phyloP scores from a whole-genome alignment of 2,797 vertebrate genomes.

The Oceanodroma leucorhoa region DNA sequence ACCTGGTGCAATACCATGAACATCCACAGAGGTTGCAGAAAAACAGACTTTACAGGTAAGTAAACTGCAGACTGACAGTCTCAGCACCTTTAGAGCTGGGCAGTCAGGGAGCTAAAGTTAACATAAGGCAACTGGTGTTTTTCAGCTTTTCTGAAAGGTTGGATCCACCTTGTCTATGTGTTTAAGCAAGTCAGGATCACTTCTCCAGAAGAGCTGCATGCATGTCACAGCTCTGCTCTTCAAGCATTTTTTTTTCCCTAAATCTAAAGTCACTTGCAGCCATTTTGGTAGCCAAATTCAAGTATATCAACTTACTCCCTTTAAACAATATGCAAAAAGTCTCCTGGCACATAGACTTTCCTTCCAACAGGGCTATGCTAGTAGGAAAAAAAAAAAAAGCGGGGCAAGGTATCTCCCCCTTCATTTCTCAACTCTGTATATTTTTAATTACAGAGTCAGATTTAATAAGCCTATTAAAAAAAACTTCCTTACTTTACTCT shows the following conservation, averaged over 20 bases:
- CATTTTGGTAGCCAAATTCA: background rate
- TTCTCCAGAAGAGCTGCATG: background rate
- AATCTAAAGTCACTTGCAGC: background rate
- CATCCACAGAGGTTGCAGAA: background rate
- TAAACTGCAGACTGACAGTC: background rate
- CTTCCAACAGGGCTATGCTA: background rate
- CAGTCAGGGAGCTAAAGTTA: background rate
- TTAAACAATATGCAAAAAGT: background rate
- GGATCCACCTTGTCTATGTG: background rate
- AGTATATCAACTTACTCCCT: background rate
- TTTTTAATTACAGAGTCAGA: background rate
- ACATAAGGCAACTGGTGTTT: background rate
- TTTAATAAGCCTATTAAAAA: background rate
- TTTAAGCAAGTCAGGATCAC: background rate
- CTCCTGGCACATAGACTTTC: background rate
- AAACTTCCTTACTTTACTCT: background rate
- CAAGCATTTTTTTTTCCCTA: too few relatives aligned
- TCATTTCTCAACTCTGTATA: background rate
- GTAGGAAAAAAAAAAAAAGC: background rate
- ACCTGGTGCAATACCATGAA: background rate
- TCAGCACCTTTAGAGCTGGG: background rate
- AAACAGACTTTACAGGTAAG: background rate
- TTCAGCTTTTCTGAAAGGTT: background rate
- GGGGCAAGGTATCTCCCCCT: background rate
- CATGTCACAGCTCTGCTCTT: background rate